Conservation (phyloP, 2,888 invertebrate genomes). For the Drosophila rubida region DNA sequence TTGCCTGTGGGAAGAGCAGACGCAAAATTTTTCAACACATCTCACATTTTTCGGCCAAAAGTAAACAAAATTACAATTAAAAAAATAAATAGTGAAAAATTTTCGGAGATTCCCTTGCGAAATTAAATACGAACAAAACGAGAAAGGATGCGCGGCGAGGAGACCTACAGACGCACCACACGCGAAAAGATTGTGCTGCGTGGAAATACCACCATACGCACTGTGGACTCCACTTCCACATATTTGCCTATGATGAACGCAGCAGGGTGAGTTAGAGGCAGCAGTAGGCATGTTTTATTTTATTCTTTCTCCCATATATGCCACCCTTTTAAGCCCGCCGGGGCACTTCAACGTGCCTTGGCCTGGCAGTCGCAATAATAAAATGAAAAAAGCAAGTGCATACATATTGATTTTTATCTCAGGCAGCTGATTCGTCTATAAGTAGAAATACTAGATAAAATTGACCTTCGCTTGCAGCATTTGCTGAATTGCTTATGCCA, state of each 20-base stretch:
- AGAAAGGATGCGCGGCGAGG: constrained; percentile 83
- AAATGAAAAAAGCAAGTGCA: constrained; percentile 24
- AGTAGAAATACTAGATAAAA: constrained; percentile 38
- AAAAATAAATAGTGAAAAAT: constrained; percentile 32
- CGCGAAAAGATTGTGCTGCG: constrained; percentile 84
- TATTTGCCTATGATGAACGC: constrained; percentile 82
- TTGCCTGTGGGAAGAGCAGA: constrained; percentile 48
- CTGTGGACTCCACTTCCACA: constrained; percentile 84
- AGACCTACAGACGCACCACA: constrained; percentile 84
- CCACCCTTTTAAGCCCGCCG: constrained; percentile 43
- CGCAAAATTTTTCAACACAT: constrained; percentile 43
- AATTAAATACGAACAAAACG: constrained; percentile 13
- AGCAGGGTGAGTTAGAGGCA: constrained; percentile 74
- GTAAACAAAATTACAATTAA: constrained; percentile 51
- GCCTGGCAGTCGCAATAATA: constrained; percentile 24
- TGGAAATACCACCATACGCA: constrained; percentile 84
- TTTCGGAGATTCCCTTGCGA: constrained; percentile 22
- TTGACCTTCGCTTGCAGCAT: constrained; percentile 57
- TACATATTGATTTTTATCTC: constrained; percentile 74
- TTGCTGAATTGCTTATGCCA: constrained; percentile 19
- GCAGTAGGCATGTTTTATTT: constrained; percentile 1
- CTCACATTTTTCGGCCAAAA: constrained; percentile 50
- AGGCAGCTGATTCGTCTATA: constrained; percentile 65
- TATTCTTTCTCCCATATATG: neutral
- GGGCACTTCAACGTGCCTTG: constrained; percentile 59